phyloP scores from a whole-genome alignment of 2,113 vertebrate species.

The Pseudonaja textilis region DNA sequence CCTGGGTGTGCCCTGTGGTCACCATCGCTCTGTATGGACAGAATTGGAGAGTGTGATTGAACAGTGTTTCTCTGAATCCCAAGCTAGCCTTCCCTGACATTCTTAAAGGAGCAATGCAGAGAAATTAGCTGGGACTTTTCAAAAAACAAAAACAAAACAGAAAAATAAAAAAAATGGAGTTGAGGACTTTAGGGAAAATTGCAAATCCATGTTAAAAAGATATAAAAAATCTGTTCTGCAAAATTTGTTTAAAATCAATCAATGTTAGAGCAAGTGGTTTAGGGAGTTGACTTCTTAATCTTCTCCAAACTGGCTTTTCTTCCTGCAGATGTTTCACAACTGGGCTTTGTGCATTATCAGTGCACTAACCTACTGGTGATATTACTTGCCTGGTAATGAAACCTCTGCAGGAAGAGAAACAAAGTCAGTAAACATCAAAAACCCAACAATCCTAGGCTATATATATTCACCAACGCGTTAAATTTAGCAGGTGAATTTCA shows the following conservation, averaged over 20 bases:
- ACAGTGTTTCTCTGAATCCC: not conserved
- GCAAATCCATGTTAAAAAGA: not conserved
- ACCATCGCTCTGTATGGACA: slow-evolving; percentile 71
- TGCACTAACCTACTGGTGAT: not conserved
- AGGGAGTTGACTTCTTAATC: not conserved
- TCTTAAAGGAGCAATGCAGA: not conserved
- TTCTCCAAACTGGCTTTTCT: not conserved
- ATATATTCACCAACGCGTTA: not conserved
- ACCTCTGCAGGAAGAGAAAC: not conserved
- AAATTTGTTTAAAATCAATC: not conserved
- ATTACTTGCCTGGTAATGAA: not conserved
- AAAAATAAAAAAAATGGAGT: not conserved
- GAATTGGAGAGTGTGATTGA: not conserved
- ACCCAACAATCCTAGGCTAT: not conserved
- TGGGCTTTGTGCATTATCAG: not conserved
- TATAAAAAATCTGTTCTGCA: not conserved
- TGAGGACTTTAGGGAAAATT: not conserved
- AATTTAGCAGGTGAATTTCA: not conserved
- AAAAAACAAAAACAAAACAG: not conserved
- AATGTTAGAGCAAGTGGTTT: not conserved
- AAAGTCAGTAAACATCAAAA: not conserved
- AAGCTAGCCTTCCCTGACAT: not conserved
- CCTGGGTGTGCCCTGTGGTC: slow-evolving; percentile 68
- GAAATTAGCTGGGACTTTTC: not conserved
- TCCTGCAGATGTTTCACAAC: not conserved